These are phyloP conservation scores for Hyles euphorbiae DNA, from an alignment of 1,140 invertebrate genomes.

Conservation along the genomic window DNA sequence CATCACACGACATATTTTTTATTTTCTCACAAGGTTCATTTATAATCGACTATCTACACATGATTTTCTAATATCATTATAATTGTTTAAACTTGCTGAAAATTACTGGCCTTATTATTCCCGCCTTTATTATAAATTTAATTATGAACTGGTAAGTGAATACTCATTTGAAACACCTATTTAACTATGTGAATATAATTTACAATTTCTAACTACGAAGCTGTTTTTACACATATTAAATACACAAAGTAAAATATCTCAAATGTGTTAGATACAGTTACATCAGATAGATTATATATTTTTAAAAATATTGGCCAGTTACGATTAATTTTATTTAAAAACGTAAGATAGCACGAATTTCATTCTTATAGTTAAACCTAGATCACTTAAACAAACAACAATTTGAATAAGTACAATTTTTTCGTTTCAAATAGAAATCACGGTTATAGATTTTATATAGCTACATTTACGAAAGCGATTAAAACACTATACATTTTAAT, in stretches of 20 bases:
- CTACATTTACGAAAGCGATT: slow-evolving; percentile 17
- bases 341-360: slow-evolving; percentile 30
- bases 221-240: slow-evolving; percentile 48
- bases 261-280: slow-evolving; percentile 28
- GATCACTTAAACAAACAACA: slow-evolving; percentile 39
- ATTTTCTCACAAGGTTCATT: neutral
- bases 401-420: slow-evolving; percentile 41
- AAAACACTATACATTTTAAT: too few relatives aligned
- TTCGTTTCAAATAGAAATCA: slow-evolving; percentile 43
- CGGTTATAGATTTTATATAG: slow-evolving; percentile 24
- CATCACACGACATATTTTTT: slow-evolving; percentile 6
- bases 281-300: slow-evolving; percentile 23
- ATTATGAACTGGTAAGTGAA: slow-evolving; percentile 16
- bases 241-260: slow-evolving; percentile 45
- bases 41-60: neutral
- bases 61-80: neutral
- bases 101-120: slow-evolving; percentile 21
- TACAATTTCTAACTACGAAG: slow-evolving; percentile 53
- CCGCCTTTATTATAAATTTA: slow-evolving; percentile 14
- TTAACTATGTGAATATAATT: slow-evolving; percentile 29
- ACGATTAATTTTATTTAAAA: slow-evolving; percentile 28
- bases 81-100: neutral
- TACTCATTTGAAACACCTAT: slow-evolving; percentile 28
- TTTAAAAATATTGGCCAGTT: slow-evolving; percentile 36
- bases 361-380: slow-evolving; percentile 25